Conservation (phyloP, 2,888 invertebrate genomes). For the Catocala nupta region DNA sequence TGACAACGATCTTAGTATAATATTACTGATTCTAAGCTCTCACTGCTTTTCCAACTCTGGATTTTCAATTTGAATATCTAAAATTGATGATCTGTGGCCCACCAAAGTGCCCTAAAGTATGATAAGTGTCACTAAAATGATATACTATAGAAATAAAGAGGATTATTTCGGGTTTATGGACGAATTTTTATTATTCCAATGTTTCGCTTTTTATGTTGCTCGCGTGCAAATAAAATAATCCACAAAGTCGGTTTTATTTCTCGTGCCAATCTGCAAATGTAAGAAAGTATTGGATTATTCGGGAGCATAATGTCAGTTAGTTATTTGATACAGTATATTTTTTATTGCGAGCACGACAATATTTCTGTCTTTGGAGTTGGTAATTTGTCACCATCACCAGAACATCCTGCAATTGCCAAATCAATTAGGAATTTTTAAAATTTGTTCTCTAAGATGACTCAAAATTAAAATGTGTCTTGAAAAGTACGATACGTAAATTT, state of each 20-base stretch:
- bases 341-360: not conserved
- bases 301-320: not conserved
- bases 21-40: no score
- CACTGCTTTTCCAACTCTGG: no score
- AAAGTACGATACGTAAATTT: no score
- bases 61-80: constrained; percentile 1
- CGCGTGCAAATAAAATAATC: constrained; percentile 10
- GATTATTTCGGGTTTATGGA: constrained; percentile 3
- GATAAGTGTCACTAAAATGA: constrained; percentile 5
- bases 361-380: no score
- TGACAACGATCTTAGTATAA: no score
- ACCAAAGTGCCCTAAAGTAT: not conserved
- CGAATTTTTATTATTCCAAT: constrained; percentile 10
- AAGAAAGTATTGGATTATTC: constrained; percentile 3
- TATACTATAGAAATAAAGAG: not conserved
- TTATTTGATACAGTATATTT: not conserved
- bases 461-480: no score
- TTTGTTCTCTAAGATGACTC: no score
- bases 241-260: constrained; percentile 15
- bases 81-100: not conserved
- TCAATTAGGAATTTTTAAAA: no score
- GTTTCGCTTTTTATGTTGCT: constrained; percentile 2
- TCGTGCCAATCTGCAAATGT: constrained; percentile 15
- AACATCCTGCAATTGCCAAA: no score
- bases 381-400: no score